Conservation (phyloP, 2,113 vertebrate genomes). For the Hiodon tergisus region DNA sequence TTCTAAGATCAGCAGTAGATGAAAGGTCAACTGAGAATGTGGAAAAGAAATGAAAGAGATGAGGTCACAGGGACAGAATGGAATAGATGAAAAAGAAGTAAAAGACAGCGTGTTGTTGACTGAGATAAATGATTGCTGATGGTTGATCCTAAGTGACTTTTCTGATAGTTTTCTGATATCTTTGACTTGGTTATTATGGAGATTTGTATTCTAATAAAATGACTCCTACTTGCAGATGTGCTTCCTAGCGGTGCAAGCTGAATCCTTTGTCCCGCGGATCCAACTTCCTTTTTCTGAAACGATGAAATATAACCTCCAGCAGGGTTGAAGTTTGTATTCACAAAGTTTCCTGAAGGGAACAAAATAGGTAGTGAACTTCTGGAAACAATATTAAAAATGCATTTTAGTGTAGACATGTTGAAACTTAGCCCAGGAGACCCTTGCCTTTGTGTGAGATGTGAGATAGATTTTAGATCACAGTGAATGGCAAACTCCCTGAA, state of each 20-base stretch:
- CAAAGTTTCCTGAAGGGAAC: constrained; percentile 68
- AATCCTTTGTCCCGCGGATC: constrained; percentile 84
- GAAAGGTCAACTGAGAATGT: constrained; percentile 43
- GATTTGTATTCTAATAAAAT: not conserved
- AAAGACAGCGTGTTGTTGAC: not conserved
- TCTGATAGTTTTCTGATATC: not conserved
- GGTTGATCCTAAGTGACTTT: not conserved
- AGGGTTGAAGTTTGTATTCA: constrained; percentile 71
- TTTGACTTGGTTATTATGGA: not conserved
- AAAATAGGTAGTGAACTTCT: not conserved
- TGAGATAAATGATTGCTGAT: not conserved
- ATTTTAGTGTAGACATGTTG: not conserved
- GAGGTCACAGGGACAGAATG: constrained; percentile 20
- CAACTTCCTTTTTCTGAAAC: constrained; percentile 90
- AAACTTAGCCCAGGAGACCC: no score
- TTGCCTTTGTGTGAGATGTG: no score
- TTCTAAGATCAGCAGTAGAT: constrained; percentile 47
- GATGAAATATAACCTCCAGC: constrained; percentile 72
- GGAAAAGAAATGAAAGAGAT: constrained; percentile 37
- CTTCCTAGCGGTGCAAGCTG: constrained; percentile 76
- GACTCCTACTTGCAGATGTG: constrained; percentile 67
- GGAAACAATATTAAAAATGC: not conserved
- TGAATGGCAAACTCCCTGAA: no score
- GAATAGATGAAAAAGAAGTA: constrained; percentile 8
- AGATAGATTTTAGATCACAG: no score